phyloP scores from a whole-genome alignment of 2,888 invertebrate species.

The Drosophila gaucha region DNA sequence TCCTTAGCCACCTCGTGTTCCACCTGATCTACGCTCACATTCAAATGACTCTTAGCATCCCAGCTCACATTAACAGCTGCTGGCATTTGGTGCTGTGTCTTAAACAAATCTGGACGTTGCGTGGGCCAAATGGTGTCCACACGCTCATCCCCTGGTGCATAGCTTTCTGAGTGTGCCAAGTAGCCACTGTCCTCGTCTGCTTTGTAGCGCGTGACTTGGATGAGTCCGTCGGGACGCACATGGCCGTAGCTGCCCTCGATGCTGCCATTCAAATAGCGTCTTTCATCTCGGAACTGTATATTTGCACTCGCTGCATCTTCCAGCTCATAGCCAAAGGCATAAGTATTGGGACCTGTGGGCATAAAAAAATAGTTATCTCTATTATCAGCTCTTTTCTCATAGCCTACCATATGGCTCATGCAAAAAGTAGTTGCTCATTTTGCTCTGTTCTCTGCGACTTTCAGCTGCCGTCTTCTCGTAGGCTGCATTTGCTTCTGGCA shows the following conservation, averaged over 20 bases:
- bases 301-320: conserved; percentile 88
- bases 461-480: conserved; percentile 35
- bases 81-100: conserved; percentile 17
- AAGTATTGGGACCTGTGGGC: conserved; percentile 87
- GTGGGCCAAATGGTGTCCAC: conserved; percentile 69
- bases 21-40: conserved; percentile 69
- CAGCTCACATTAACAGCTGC: conserved; percentile 43
- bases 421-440: conserved; percentile 73
- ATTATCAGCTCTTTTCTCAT: neutral
- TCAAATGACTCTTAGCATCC: conserved; percentile 72
- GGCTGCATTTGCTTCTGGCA: conserved; percentile 34
- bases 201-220: conserved; percentile 87
- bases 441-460: conserved; percentile 29
- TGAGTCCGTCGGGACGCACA: conserved; percentile 87
- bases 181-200: conserved; percentile 88
- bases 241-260: conserved; percentile 90
- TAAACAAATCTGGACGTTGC: conserved; percentile 47
- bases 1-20: conserved; percentile 64
- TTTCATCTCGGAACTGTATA: conserved; percentile 89
- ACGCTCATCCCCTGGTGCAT: conserved; percentile 50
- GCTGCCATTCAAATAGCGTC: conserved; percentile 89
- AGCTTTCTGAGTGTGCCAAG: conserved; percentile 65
- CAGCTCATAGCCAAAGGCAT: conserved; percentile 90
- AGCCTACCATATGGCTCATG: conserved; percentile 80
- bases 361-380: fast-evolving